These are phyloP conservation scores for Proteles cristata DNA, from an alignment of 2,113 vertebrate species.

Conservation along the genomic window DNA sequence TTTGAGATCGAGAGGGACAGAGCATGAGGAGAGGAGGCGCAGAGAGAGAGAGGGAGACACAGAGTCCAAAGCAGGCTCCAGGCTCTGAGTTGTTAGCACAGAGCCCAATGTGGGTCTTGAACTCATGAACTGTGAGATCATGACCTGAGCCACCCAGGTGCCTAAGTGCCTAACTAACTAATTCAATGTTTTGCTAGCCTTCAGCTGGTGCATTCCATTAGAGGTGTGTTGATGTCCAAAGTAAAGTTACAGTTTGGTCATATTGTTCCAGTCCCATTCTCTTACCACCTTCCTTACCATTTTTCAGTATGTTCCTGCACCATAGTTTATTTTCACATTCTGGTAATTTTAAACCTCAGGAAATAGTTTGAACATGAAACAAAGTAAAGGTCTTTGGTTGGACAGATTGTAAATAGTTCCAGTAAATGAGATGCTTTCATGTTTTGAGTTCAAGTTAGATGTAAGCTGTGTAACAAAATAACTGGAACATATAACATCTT, in stretches of 20 bases:
- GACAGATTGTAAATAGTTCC: constrained; percentile 53
- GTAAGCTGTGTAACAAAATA: constrained; percentile 49
- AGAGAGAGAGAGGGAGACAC: no score
- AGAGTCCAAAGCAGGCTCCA: no score
- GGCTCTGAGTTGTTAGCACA: no score
- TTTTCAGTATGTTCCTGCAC: neutral
- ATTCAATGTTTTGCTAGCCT: neutral
- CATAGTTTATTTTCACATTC: neutral
- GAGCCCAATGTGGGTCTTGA: no score
- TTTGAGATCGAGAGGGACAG: no score
- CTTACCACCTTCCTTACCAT: neutral
- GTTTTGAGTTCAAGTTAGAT: constrained; percentile 61
- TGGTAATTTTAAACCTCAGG: constrained; percentile 13
- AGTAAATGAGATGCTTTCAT: constrained; percentile 44
- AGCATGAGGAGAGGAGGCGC: no score
- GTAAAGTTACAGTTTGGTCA: neutral
- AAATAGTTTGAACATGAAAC: constrained; percentile 33
- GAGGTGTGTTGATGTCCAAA: neutral
- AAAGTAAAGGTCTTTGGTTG: constrained; percentile 11
- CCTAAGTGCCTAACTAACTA: neutral
- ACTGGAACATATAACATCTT: neutral
- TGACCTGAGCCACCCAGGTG: no score
- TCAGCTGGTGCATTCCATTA: neutral
- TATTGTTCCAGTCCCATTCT: neutral
- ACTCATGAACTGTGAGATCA: no score